Evolutionary conservation across 2,113 vertebrate species (phyloP), one percentile per base, ranked within the genome.

Genomic region (Gila orcuttii): DNA sequence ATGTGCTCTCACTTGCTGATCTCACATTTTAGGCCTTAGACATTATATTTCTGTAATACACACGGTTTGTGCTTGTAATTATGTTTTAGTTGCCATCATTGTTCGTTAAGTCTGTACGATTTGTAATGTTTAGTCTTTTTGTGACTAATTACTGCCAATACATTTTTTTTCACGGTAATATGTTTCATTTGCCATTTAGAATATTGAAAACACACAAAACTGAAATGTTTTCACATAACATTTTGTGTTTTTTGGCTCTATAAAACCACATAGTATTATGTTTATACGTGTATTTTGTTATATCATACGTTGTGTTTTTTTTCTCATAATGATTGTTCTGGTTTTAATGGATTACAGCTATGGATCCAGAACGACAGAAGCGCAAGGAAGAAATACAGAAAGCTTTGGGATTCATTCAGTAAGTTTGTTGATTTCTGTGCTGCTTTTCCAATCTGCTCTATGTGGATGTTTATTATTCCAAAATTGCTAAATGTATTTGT

Each of bases 381-480:
- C 95, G 98, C 87, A 97, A 96, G 92, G 97, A 98, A 86, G 98
- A 99, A 92, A 99, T 99, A 88, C 96, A 99, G 91, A 99, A 97
- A 92, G 96, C 98, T 87, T 95, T 99, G 94, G 96, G 97, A 85
- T 99, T 99, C 85, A 99, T 99, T 87, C 97, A 99, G 98, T 99
- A 96, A 97, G 97, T 39, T 2, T 15, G 45, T 66, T 31, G 87
- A 2, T 11, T 21, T 68, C 2, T 62, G 6, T 79, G 17, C 21
- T 79, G 55, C 19, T 68, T 31, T 66, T 68, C 64, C 12, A 2
- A 21, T 13, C 1, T 47, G 10, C 2, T 82, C 2, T 33, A 2
- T 64, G 6, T 50, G n/a, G 10, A 39, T 52, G 47, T 10, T n/a
- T 42, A 12, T 4, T 1, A 57, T 57, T 36, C 11, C n/a, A 23